Base-by-base conservation (phyloP, 1,140 invertebrate species). In the Temnothorax curvispinosus region DNA sequence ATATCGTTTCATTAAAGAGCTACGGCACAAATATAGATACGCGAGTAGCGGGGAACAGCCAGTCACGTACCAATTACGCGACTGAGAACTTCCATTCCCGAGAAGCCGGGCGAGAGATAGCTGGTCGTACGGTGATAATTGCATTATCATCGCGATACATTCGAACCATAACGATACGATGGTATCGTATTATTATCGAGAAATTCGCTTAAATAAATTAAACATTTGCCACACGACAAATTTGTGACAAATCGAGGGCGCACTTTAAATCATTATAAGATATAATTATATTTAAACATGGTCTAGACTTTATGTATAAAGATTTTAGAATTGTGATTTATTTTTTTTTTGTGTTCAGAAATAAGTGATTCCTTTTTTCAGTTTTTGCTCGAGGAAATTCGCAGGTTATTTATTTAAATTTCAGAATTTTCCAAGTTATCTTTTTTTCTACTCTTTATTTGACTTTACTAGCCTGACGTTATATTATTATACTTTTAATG, bases 11-110 rank as follows among this genome's bases (percentile, higher is more conserved):
- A 58, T 84, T 80, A 74, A 72, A 80, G 67, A 74, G n/a, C 13
- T 15, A 32, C 58, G 52, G 67, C 41, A 41, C 60, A 88, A 89
- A 88, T 56, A 76, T 44, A 75, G 88, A 89, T 88, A 86, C 72
- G 38, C 67, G 80, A 47, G 41, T 41, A 15, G 64, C 38, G 78
- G 54, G 38, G 54, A 62, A 75, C 54, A 71, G 47, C 38, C 69
- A 75, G 69, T 84, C 80, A 75, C 80, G 80, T 84, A 84, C 27
- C 69, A 50, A 72, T 75, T 75, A 75, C 69, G 69, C 69, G 80
- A 11, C 80, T 84, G 80, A 74, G 54, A 84, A 75, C 80, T 74
- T 84, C 69, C 41, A 60, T 85, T 80, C 74, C 35, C 60, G 60
- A 65, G 74, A 84, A 75, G 18, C 54, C 69, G 54, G 21, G 54